Evolutionary conservation across 2,797 vertebrate species (phyloP).

Genomic region (Sphenopsis melanotis): DNA sequence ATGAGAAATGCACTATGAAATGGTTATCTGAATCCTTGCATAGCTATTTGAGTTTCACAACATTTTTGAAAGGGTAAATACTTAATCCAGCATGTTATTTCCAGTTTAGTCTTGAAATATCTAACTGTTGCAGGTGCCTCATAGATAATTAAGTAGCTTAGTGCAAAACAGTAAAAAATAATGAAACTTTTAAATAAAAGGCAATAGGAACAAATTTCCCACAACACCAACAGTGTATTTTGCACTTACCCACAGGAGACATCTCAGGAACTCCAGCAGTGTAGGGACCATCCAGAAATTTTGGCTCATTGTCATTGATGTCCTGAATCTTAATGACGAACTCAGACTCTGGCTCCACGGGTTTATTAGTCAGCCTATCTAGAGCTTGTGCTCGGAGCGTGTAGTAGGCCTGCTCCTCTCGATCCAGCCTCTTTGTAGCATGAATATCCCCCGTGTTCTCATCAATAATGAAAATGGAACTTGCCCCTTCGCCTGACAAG

Average conservation of each 20-base stretch:
- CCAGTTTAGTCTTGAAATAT: conserved; percentile 9
- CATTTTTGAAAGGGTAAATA: conserved; percentile 20
- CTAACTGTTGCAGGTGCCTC: conserved; percentile 50
- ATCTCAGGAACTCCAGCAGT: conserved; percentile 92
- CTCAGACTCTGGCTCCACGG: conserved; percentile 89
- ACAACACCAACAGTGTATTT: background rate
- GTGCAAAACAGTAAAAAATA: background rate
- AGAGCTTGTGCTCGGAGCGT: conserved; percentile 91
- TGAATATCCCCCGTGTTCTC: conserved; percentile 97
- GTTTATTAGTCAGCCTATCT: conserved; percentile 85
- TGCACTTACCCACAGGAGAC: conserved; percentile 91
- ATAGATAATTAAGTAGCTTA: conserved; percentile 52
- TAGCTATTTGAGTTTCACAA: conserved; percentile 7
- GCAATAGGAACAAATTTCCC: conserved; percentile 22
- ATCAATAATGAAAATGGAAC: conserved; percentile 97
- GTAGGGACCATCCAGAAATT: conserved; percentile 94
- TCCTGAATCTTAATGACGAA: conserved; percentile 98
- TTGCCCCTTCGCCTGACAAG: conserved; percentile 90
- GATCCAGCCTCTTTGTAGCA: conserved; percentile 92
- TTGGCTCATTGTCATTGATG: conserved; percentile 97
- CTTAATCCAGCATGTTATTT: conserved; percentile 38
- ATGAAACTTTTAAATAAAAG: conserved; percentile 20
- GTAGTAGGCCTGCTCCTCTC: conserved; percentile 95
- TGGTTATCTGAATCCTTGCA: background rate
- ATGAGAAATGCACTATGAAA: conserved; percentile 25